These are phyloP conservation scores for Anguilla megastoma DNA, from an alignment of 2,797 vertebrate genomes.

Conservation along the genomic window DNA sequence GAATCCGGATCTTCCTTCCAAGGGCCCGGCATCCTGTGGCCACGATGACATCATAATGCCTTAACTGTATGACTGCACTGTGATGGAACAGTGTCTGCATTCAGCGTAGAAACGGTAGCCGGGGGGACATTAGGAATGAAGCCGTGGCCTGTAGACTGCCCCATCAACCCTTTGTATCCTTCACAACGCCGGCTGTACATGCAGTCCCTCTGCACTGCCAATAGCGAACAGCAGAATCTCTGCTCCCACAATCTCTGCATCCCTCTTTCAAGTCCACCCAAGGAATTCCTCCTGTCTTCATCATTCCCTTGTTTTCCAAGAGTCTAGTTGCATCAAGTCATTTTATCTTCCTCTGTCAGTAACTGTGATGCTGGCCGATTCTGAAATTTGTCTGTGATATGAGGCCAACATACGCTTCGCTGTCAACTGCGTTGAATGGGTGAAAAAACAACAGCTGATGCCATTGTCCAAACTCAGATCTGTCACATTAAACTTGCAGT, in stretches of 20 bases:
- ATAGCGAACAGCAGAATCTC: not conserved
- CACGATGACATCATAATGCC: conserved; percentile 6
- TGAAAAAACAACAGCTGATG: not conserved
- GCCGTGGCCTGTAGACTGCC: conserved; percentile 12
- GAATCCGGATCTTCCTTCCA: not conserved
- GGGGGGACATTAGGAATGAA: conserved; percentile 25
- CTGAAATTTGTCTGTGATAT: not conserved
- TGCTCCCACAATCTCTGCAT: not conserved
- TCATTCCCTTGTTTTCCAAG: not conserved
- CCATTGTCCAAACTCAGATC: not conserved
- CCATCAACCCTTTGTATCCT: conserved; percentile 16
- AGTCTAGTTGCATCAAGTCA: not conserved
- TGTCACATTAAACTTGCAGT: not conserved
- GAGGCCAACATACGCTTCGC: not conserved
- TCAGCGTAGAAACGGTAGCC: conserved; percentile 31
- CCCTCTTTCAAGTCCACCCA: not conserved
- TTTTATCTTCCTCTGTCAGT: not conserved
- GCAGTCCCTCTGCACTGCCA: conserved; percentile 20
- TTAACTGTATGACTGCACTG: conserved; percentile 20
- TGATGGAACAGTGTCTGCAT: conserved; percentile 42
- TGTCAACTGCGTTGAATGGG: not conserved
- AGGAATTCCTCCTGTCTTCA: not conserved
- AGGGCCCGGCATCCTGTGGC: not conserved
- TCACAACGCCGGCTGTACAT: conserved; percentile 42
- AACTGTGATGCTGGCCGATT: not conserved